Conservation (phyloP, 2,113 vertebrate species). For the Podarcis muralis region DNA sequence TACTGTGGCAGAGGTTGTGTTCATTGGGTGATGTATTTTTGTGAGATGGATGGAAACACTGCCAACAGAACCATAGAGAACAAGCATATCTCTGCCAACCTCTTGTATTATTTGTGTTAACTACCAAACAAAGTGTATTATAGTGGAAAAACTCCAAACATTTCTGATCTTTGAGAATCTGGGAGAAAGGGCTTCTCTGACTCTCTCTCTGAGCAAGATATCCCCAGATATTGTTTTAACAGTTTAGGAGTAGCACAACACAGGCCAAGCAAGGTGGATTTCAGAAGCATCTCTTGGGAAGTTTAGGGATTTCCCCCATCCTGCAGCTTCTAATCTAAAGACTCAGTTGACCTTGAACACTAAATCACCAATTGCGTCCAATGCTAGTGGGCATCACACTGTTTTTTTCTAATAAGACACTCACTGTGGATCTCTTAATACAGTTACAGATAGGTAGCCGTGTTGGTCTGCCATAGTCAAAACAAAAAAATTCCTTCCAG, state of each 20-base stretch:
- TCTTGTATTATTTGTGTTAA: slow-evolving; percentile 22
- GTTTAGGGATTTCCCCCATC: background rate
- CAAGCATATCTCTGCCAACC: slow-evolving; percentile 5
- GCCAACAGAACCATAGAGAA: slow-evolving; percentile 42
- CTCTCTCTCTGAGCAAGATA: background rate
- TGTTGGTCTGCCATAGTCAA: too few species aligned
- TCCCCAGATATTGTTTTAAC: background rate
- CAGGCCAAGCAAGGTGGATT: background rate
- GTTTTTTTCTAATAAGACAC: background rate
- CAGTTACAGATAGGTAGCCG: too few species aligned
- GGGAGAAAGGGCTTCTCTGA: background rate
- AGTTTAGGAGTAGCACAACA: background rate
- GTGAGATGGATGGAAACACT: background rate
- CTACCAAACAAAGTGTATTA: slow-evolving; percentile 23
- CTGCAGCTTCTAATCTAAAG: background rate
- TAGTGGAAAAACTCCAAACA: background rate
- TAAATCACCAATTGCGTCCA: background rate
- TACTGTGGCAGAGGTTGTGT: slow-evolving; percentile 19
- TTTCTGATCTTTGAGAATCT: slow-evolving; percentile 23
- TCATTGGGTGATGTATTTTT: slow-evolving; percentile 19
- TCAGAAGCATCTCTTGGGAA: background rate
- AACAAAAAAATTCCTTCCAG: too few species aligned
- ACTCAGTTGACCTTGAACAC: background rate
- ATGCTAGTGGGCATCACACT: background rate
- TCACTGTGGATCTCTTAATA: background rate